Conservation (phyloP, 1,140 invertebrate species). For the Anthonomus grandis region DNA sequence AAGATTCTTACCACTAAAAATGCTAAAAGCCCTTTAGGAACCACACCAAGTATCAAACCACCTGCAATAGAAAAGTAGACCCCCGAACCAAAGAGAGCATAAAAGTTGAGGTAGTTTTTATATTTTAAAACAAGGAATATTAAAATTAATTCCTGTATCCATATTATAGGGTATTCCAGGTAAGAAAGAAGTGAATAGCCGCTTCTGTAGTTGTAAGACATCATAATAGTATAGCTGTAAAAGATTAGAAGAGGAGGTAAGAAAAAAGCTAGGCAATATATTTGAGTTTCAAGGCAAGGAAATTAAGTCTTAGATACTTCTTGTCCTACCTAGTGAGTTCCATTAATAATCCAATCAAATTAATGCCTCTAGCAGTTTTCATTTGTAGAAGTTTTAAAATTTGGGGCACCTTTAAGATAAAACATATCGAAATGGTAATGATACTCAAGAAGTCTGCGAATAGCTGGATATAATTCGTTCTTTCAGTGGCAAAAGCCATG, state of each 20-base stretch:
- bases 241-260: background rate
- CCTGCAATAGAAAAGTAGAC: conserved; percentile 53
- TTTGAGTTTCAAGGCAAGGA: background rate
- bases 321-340: conserved; percentile 61
- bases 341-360: conserved; percentile 59
- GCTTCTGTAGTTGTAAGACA: conserved; percentile 68
- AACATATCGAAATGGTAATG: conserved; percentile 63
- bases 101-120: conserved; percentile 51
- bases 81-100: conserved; percentile 43
- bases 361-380: conserved; percentile 61
- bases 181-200: conserved; percentile 65
- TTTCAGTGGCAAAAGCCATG: conserved; percentile 8
- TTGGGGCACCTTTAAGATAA: conserved; percentile 69
- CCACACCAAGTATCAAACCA: conserved; percentile 52
- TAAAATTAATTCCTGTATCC: conserved; percentile 64
- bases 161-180: conserved; percentile 69
- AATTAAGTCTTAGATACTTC: background rate
- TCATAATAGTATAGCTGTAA: conserved; percentile 68
- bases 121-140: conserved; percentile 64
- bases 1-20: conserved; percentile 60
- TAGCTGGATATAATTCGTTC: conserved; percentile 40
- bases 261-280: conserved; percentile 1
- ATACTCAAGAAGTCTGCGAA: conserved; percentile 60
- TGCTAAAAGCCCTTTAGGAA: conserved; percentile 56
- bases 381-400: conserved; percentile 58